A percentile compares a stretch with the other conserved stretches of the same genome.
Evolutionary conservation across 2,888 invertebrate species (phyloP).

Genomic region (Abscondita cerata): DNA sequence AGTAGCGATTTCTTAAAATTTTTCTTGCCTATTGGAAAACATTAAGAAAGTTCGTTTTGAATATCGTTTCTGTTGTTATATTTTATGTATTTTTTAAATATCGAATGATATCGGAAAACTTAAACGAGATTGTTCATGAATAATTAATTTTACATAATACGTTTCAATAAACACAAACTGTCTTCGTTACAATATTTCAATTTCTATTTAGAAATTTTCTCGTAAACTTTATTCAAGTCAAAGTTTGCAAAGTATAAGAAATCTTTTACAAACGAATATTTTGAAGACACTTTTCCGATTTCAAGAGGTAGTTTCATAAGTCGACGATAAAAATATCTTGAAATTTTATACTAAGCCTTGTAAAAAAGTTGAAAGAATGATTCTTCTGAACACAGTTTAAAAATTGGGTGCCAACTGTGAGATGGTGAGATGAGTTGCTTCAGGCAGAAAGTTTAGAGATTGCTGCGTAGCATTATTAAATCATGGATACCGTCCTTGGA

Average conservation of each 20-base stretch:
- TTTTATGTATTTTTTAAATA: constrained; percentile 10
- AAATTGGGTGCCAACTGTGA: constrained; percentile 37
- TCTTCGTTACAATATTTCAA: constrained; percentile 12
- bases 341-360: constrained; percentile 32
- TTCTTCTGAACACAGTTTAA: constrained; percentile 34
- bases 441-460: constrained; percentile 33
- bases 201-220: constrained; percentile 17
- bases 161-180: constrained; percentile 6
- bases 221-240: constrained; percentile 17
- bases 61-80: background rate
- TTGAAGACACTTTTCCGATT: constrained; percentile 25
- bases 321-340: constrained; percentile 30
- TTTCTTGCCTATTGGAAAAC: constrained; percentile 25
- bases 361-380: constrained; percentile 37
- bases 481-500: constrained; percentile 1
- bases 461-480: constrained; percentile 32
- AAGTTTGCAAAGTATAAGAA: constrained; percentile 14
- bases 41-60: constrained; percentile 14
- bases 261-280: constrained; percentile 28
- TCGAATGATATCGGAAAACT: background rate
- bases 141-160: constrained; percentile 12
- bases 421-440: constrained; percentile 29
- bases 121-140: background rate
- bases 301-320: constrained; percentile 31
- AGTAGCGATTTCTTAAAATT: constrained; percentile 19